A percentile compares a stretch with the other conserved stretches of the same genome.
These are phyloP conservation scores for Sipunculus nudus DNA, from an alignment of 2,888 invertebrate genomes.

Conservation along the genomic window DNA sequence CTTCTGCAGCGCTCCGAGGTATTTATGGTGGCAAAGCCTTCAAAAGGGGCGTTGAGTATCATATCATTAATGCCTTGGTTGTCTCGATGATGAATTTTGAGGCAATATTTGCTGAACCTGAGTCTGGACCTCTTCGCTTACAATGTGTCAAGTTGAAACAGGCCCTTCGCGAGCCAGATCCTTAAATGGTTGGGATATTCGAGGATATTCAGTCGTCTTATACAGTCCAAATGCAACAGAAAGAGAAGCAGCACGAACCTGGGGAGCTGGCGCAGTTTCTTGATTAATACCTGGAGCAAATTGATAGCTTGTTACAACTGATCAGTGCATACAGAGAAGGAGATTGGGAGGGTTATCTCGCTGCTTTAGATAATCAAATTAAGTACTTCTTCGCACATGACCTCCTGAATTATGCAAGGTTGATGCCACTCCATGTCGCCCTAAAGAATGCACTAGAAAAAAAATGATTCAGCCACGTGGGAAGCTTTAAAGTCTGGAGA, in stretches of 20 bases:
- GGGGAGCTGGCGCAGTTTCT: slow-evolving; percentile 19
- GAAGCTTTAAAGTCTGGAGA: slow-evolving; percentile 19
- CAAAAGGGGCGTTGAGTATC: slow-evolving; percentile 26
- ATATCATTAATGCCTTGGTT: slow-evolving; percentile 1
- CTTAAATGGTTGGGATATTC: neutral
- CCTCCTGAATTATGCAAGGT: slow-evolving; percentile 19
- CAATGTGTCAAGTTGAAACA: neutral
- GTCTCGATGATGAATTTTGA: slow-evolving; percentile 8
- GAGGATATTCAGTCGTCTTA: slow-evolving; percentile 2
- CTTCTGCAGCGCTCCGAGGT: slow-evolving; percentile 22
- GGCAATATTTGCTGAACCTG: neutral
- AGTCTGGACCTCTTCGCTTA: neutral
- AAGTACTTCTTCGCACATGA: slow-evolving; percentile 26
- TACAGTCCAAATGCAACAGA: neutral
- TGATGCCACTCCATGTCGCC: slow-evolving; percentile 17
- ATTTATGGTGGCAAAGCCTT: slow-evolving; percentile 23
- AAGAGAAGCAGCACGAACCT: neutral
- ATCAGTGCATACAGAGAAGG: slow-evolving; percentile 14
- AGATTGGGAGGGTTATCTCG: slow-evolving; percentile 21
- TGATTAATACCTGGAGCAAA: slow-evolving; percentile 6
- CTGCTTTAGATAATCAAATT: slow-evolving; percentile 17
- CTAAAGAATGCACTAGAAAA: slow-evolving; percentile 19
- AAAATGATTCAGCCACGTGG: slow-evolving; percentile 22
- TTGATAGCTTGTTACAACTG: slow-evolving; percentile 16
- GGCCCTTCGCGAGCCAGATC: neutral